Conservation (phyloP, 2,113 vertebrate genomes). For the Osmerus eperlanus region DNA sequence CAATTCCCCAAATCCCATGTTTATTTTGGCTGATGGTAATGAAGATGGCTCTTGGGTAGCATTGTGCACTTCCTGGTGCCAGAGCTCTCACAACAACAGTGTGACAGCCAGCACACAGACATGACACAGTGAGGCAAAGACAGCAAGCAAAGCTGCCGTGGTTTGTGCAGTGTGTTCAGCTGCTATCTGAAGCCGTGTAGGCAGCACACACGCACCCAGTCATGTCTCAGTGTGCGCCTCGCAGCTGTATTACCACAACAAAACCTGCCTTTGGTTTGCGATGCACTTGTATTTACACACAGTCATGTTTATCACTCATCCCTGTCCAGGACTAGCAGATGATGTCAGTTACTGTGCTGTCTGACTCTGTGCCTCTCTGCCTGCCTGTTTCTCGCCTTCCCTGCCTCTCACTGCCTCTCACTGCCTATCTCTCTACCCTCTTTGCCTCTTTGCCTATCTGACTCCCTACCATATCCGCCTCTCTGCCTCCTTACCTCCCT, state of each 20-base stretch:
- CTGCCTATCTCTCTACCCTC: not conserved
- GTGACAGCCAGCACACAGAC: slow-evolving; percentile 12
- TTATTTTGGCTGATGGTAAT: slow-evolving; percentile 34
- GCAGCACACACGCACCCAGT: slow-evolving; percentile 41
- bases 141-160: slow-evolving; percentile 34
- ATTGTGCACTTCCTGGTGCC: not conserved
- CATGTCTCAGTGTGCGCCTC: slow-evolving; percentile 65
- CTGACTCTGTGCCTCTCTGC: not conserved
- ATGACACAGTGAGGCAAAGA: slow-evolving; percentile 3
- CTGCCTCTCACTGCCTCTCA: slow-evolving; percentile 12
- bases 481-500: too few relatives aligned
- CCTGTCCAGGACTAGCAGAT: slow-evolving; percentile 58
- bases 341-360: slow-evolving; percentile 63
- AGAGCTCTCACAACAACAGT: slow-evolving; percentile 17
- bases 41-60: slow-evolving; percentile 8
- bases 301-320: slow-evolving; percentile 75
- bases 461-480: too few relatives aligned
- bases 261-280: slow-evolving; percentile 62
- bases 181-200: slow-evolving; percentile 9
- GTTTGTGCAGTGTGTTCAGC: slow-evolving; percentile 35
- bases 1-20: not conserved
- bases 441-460: not conserved
- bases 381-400: not conserved
- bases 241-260: slow-evolving; percentile 74
- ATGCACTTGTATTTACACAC: slow-evolving; percentile 72